These are phyloP conservation scores for Coendou prehensilis DNA, from an alignment of 2,797 vertebrate genomes.

Conservation along the genomic window DNA sequence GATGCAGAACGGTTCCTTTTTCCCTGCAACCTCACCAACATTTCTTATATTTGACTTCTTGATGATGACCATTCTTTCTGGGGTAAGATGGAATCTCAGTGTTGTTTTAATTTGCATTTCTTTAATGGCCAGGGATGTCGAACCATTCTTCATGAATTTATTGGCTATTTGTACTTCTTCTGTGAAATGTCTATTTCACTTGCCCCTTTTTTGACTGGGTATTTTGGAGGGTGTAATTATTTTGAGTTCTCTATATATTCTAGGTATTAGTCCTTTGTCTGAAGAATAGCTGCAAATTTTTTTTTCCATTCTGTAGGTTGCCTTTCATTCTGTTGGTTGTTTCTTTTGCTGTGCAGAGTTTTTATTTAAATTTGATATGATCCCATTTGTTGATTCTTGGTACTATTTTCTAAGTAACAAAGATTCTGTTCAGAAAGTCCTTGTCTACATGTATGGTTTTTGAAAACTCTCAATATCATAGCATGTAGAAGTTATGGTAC, in stretches of 20 bases:
- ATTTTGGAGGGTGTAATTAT: not conserved
- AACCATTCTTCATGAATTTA: not conserved
- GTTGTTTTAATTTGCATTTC: not conserved
- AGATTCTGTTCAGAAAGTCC: not conserved
- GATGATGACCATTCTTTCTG: not conserved
- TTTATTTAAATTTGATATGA: not conserved
- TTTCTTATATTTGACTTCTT: not conserved
- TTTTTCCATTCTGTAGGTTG: not conserved
- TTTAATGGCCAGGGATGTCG: not conserved
- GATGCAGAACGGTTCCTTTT: not conserved
- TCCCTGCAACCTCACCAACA: not conserved
- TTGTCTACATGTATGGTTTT: not conserved
- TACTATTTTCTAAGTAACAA: not conserved
- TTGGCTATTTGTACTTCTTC: not conserved
- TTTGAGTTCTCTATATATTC: not conserved
- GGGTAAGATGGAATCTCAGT: not conserved
- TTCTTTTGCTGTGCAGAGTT: not conserved
- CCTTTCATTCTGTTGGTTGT: not conserved
- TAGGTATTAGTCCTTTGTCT: not conserved
- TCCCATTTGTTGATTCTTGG: not conserved
- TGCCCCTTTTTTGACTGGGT: not conserved
- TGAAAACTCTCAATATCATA: not conserved
- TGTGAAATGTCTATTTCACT: not conserved
- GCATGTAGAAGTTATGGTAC: not conserved
- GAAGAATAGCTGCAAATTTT: not conserved